A percentile compares a stretch with the other conserved stretches of the same genome.
These are phyloP conservation scores for Drosophila azteca DNA, from an alignment of 1,140 invertebrate genomes.

Conservation along the genomic window DNA sequence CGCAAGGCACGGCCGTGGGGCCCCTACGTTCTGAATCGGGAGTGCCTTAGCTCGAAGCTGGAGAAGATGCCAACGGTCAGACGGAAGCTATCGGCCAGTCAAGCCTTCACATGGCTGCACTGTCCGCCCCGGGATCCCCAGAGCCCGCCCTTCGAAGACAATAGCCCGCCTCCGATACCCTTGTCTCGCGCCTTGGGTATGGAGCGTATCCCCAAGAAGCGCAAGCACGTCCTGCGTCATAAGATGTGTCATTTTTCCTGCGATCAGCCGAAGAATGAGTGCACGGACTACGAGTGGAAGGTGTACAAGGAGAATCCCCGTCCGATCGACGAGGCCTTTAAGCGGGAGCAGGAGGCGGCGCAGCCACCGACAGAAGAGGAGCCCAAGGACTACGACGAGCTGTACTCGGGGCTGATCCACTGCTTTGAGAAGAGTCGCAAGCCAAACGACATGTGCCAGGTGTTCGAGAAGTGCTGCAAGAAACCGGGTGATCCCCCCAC, in stretches of 20 bases:
- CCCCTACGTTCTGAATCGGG: slow-evolving; percentile 34
- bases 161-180: background rate
- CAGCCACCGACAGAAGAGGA: slow-evolving; percentile 7
- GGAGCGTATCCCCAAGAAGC: slow-evolving; percentile 9
- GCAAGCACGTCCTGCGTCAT: background rate
- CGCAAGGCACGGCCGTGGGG: background rate
- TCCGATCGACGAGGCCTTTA: slow-evolving; percentile 8
- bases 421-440: slow-evolving; percentile 38
- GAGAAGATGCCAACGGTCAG: slow-evolving; percentile 49
- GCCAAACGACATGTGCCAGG: slow-evolving; percentile 1
- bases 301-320: slow-evolving; percentile 27
- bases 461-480: slow-evolving; percentile 39
- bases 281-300: slow-evolving; percentile 42
- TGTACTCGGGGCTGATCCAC: slow-evolving; percentile 36
- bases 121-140: slow-evolving; percentile 16
- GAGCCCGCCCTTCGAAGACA: slow-evolving; percentile 24
- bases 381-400: slow-evolving; percentile 60
- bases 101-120: slow-evolving; percentile 8
- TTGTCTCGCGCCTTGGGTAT: slow-evolving; percentile 12
- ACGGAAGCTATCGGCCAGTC: slow-evolving; percentile 12
- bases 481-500: background rate
- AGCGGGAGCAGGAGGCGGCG: background rate
- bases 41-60: slow-evolving; percentile 26
- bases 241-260: slow-evolving; percentile 42
- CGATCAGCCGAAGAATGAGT: slow-evolving; percentile 32